Conservation (phyloP, 2,888 invertebrate species). For the Nudaria mundana region DNA sequence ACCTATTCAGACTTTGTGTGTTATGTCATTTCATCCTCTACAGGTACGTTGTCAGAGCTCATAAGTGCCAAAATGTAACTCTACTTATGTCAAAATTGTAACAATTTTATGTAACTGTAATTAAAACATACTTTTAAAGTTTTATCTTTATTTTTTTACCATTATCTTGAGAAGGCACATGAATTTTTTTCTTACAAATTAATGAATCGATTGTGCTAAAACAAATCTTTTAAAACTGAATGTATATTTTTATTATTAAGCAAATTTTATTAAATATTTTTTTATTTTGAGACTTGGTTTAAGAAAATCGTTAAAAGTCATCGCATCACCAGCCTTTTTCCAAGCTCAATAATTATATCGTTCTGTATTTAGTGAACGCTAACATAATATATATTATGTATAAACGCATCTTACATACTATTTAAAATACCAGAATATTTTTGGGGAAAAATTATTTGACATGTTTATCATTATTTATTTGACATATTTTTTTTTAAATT, state of each 20-base stretch:
- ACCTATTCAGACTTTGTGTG: too few species aligned
- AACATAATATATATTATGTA: constrained; percentile 39
- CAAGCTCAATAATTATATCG: constrained; percentile 42
- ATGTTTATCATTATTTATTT: constrained; percentile 14
- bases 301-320: constrained; percentile 22
- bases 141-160: constrained; percentile 53
- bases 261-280: too few species aligned
- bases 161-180: constrained; percentile 79
- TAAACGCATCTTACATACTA: constrained; percentile 67
- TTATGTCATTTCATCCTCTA: too few species aligned
- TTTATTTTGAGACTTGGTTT: constrained; percentile 12
- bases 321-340: constrained; percentile 38
- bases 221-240: constrained; percentile 27
- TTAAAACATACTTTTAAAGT: constrained; percentile 64
- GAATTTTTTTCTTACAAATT: constrained; percentile 74
- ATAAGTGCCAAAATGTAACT: constrained; percentile 56
- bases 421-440: constrained; percentile 75
- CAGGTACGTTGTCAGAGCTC: constrained; percentile 41
- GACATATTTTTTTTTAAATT: neutral
- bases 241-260: constrained; percentile 16
- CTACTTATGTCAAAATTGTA: constrained; percentile 65
- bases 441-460: constrained; percentile 47
- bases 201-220: constrained; percentile 56
- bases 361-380: constrained; percentile 36
- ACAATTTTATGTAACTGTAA: constrained; percentile 67